Evolutionary conservation across 1,140 invertebrate species (phyloP).

Genomic region (Neodiprion lecontei): DNA sequence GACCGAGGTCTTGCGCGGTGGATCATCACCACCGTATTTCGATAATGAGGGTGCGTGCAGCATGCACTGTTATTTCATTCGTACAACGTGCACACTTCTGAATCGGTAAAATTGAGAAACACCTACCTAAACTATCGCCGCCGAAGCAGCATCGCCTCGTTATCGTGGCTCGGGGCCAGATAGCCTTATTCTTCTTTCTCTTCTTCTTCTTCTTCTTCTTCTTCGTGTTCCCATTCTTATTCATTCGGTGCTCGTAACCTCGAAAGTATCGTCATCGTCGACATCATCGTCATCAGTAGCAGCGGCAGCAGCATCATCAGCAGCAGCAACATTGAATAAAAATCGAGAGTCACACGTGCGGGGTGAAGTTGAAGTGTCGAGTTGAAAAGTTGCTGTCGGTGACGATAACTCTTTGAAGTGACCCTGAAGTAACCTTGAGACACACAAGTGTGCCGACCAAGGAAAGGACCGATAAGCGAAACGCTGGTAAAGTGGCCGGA

Average conservation of each 20-base stretch:
- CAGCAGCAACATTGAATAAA: background rate
- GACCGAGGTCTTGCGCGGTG: background rate
- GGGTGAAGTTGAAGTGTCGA: background rate
- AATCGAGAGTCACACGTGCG: background rate
- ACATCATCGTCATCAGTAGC: too few species aligned
- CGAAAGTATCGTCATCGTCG: too few species aligned
- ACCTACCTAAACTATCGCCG: constrained; percentile 29
- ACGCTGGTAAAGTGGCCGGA: too few species aligned
- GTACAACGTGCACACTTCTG: constrained; percentile 33
- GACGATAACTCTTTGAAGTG: background rate
- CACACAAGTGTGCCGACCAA: too few species aligned
- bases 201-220: too few species aligned
- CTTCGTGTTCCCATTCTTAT: too few species aligned
- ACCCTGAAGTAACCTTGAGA: background rate
- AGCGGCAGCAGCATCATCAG: too few species aligned
- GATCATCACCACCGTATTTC: constrained; percentile 14
- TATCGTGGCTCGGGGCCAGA: too few species aligned
- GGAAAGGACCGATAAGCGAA: too few species aligned
- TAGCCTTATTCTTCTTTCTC: too few species aligned
- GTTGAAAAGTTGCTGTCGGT: too few species aligned
- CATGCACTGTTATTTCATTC: constrained; percentile 48
- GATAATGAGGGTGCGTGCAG: constrained; percentile 12
- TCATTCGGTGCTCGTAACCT: too few species aligned
- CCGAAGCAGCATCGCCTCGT: constrained; percentile 21
- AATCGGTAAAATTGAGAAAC: constrained; percentile 49